Base-by-base conservation (phyloP, 2,113 vertebrate genomes). In the Alethe castanea region DNA sequence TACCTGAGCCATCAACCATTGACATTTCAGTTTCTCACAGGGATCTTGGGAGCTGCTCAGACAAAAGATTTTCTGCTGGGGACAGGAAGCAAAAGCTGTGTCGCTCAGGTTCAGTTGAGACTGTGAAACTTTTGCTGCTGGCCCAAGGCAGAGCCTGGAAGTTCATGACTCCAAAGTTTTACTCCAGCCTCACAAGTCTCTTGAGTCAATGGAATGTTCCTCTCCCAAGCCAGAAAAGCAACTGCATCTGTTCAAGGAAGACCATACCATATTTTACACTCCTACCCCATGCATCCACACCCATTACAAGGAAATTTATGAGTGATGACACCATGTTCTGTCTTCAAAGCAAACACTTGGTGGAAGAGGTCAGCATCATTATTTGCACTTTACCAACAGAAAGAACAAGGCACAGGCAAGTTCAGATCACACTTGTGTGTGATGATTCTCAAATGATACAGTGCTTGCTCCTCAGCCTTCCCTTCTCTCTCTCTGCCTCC, bases 401-500 rank as follows among this genome's bases (percentile, higher is more conserved):
- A 82, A 61, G 22, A 81, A 12, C 1, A 38, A 12, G 19, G 7
- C 18, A 47, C 13, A 24, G 23, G 2, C 19, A 65, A n/a, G 4
- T 23, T 57, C 18, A 38, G 36, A n/a, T 73, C 25, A 11, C 36
- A 36, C 2, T 13, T 0, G 0, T 42, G 11, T 36, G 7, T 53
- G 31, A 31, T 10, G n/a, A 50, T 54, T 66, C 26, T 57, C 45
- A 26, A 65, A 71, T 38, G 6, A 33, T 23, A 25, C 28, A 29
- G 5, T 8, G 0, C 22, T 86, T 56, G 8, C 5, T 52, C 16
- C 22, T 33, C 20, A 85, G 3, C 9, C 6, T 72, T 67, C 2
- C 6, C 3, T 19, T 70, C 40, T 57, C 18, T 81, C 9, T 81
- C 7, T 24, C 17, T 82, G 19, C 14, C 31, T 70, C 19, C 7